phyloP scores from a whole-genome alignment of 2,113 vertebrate genomes.

The Petroica traversi region DNA sequence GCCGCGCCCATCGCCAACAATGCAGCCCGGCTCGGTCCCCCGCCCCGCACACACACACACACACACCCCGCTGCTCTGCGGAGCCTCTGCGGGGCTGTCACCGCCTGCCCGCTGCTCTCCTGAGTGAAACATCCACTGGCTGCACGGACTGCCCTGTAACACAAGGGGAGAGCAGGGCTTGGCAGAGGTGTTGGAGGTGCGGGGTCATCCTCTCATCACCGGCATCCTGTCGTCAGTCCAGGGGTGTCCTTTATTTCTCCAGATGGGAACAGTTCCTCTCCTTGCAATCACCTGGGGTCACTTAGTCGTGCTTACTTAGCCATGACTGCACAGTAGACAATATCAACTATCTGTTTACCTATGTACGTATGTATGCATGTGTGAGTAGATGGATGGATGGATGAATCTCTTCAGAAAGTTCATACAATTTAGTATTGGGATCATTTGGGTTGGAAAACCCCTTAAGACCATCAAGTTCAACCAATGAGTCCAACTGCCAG shows the following conservation, averaged over 20 bases:
- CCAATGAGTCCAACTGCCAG: background rate
- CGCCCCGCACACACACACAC: background rate
- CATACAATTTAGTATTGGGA: background rate
- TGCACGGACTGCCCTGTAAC: background rate
- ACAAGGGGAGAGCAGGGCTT: no score
- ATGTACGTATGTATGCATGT: fast-evolving
- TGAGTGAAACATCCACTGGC: background rate
- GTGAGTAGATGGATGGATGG: background rate
- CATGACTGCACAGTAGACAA: background rate
- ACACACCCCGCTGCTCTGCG: background rate
- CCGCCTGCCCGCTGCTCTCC: fast-evolving
- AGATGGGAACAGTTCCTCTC: background rate
- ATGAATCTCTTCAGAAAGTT: background rate
- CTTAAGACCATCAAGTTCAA: background rate
- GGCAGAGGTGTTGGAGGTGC: background rate
- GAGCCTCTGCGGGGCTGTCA: fast-evolving
- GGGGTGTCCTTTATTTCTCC: background rate
- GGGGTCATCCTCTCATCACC: no score
- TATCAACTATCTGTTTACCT: background rate
- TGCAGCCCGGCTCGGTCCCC: no score
- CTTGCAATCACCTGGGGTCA: background rate
- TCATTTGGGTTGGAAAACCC: background rate
- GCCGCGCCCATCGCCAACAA: fast-evolving
- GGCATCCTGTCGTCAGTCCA: background rate
- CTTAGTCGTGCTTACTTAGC: background rate